Conservation (phyloP, 2,113 vertebrate genomes). For the Poicephalus meyeri region DNA sequence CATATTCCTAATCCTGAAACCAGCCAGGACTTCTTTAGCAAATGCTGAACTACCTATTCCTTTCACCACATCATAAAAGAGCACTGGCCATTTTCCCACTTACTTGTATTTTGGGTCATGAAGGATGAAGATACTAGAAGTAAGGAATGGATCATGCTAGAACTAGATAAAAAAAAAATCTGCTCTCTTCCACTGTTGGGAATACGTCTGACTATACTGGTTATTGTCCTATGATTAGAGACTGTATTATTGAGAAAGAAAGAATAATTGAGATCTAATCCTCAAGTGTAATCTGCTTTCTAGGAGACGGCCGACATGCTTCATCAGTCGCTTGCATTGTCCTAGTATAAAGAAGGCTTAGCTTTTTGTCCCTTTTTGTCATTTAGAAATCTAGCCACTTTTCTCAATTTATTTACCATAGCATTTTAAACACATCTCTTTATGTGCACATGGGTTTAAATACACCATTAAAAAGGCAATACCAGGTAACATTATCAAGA, state of each 20-base stretch:
- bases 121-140: not conserved
- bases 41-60: not conserved
- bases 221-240: not conserved
- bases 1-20: not conserved
- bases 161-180: not conserved
- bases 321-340: not conserved
- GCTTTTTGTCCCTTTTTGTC: not conserved
- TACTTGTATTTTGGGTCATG: not conserved
- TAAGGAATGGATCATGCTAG: not conserved
- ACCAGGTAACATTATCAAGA: not conserved
- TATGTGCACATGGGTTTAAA: not conserved
- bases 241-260: not conserved
- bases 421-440: not conserved
- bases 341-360: not conserved
- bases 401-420: not conserved
- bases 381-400: not conserved
- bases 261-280: not conserved
- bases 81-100: not conserved
- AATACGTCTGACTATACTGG: not conserved
- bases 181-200: not conserved
- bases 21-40: not conserved
- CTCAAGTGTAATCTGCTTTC: not conserved
- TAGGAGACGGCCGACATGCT: not conserved
- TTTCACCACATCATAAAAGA: not conserved
- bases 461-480: not conserved